Evolutionary conservation across 2,797 vertebrate genomes (phyloP).

Genomic region (Distichodus sexfasciatus): DNA sequence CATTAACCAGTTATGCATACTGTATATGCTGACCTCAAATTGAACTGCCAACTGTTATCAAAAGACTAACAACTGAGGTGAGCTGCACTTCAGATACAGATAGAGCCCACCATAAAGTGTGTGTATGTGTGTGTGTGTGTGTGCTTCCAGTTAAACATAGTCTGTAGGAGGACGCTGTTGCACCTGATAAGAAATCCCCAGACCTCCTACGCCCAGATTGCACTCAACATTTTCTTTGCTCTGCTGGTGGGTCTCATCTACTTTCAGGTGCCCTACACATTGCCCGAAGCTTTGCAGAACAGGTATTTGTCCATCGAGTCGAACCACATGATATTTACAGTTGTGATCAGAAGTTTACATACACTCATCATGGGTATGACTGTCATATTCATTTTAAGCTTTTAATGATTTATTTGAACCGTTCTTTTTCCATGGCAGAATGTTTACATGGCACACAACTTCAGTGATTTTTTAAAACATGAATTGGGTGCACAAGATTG

Average conservation of each 20-base stretch:
- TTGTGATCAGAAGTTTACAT: too few relatives aligned
- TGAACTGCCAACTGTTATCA: conserved; percentile 39
- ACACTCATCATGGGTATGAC: too few relatives aligned
- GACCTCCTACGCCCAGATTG: conserved; percentile 76
- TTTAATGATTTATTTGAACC: too few relatives aligned
- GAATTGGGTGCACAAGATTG: too few relatives aligned
- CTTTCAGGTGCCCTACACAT: conserved; percentile 71
- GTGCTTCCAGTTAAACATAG: conserved; percentile 65
- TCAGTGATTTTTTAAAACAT: too few relatives aligned
- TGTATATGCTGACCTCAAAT: background rate
- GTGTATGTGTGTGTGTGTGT: background rate
- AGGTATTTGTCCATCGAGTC: conserved; percentile 50
- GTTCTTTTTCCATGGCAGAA: too few relatives aligned
- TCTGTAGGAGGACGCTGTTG: conserved; percentile 66
- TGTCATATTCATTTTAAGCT: too few relatives aligned
- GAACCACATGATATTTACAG: background rate
- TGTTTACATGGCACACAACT: too few relatives aligned
- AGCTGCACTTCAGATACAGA: background rate
- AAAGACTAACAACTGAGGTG: background rate
- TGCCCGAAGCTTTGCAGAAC: conserved; percentile 77
- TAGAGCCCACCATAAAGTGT: conserved; percentile 12
- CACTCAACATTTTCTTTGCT: conserved; percentile 71
- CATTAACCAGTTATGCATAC: background rate
- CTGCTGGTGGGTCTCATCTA: conserved; percentile 79
- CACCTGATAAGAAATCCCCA: conserved; percentile 78